These are phyloP conservation scores for Pandion haliaetus DNA, from an alignment of 2,113 vertebrate genomes.

Conservation along the genomic window DNA sequence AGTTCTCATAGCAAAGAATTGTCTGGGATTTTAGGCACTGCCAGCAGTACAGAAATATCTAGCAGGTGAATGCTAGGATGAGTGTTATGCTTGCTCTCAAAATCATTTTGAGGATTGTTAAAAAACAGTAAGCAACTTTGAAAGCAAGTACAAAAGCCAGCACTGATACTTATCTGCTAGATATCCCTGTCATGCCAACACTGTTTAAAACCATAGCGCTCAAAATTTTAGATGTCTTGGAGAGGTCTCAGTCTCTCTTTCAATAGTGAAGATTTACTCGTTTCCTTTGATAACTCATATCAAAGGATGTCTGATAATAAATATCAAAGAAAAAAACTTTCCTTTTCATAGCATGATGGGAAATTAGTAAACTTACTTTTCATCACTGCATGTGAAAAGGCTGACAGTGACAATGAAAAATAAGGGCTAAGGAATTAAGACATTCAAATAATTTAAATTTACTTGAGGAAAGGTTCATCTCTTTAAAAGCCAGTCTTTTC, in stretches of 20 bases:
- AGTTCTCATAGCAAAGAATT: background rate
- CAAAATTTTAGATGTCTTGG: background rate
- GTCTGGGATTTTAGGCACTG: background rate
- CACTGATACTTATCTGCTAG: background rate
- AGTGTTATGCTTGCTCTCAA: background rate
- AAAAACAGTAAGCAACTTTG: background rate
- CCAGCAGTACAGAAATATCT: background rate
- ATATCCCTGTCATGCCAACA: background rate
- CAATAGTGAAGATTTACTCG: background rate
- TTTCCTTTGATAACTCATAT: background rate
- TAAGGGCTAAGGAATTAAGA: background rate
- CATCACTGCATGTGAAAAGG: background rate
- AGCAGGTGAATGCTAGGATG: background rate
- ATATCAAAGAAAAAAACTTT: background rate
- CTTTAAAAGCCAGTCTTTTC: background rate
- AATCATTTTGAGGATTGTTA: background rate
- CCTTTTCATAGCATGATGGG: background rate
- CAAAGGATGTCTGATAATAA: background rate
- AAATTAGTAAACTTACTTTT: background rate
- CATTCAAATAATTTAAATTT: background rate
- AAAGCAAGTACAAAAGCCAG: background rate
- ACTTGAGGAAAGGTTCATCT: background rate
- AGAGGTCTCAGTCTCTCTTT: background rate
- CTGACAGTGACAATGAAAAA: background rate
- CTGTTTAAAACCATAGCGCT: background rate